A percentile compares a stretch with the other conserved stretches of the same genome.
phyloP scores from a whole-genome alignment of 2,797 vertebrate genomes.

The Eospalax fontanierii region DNA sequence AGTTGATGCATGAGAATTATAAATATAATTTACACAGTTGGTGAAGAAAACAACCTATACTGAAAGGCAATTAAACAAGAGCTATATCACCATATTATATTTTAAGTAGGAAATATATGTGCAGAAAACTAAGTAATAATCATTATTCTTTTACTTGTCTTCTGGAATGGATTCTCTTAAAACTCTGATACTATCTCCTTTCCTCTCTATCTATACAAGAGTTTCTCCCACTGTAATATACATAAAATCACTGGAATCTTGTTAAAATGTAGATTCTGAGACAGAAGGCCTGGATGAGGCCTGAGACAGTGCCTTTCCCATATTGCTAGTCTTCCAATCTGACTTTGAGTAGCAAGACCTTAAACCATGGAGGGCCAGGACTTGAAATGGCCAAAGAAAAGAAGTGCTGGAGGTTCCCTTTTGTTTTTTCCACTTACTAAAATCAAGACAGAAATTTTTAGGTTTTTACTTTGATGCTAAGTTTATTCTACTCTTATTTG shows the following conservation, averaged over 20 bases:
- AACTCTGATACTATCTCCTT: constrained; percentile 18
- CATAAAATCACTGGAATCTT: neutral
- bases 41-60: constrained; percentile 67
- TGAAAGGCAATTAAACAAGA: constrained; percentile 77
- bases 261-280: constrained; percentile 63
- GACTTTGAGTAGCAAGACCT: neutral
- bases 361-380: constrained; percentile 3
- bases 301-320: neutral
- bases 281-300: constrained; percentile 18
- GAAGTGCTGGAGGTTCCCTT: neutral
- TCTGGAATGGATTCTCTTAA: constrained; percentile 61
- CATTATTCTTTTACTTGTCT: constrained; percentile 68
- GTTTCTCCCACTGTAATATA: constrained; percentile 30
- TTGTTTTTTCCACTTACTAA: constrained; percentile 52
- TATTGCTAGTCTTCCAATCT: neutral
- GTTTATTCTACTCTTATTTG: neutral
- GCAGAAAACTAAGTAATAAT: constrained; percentile 67
- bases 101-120: constrained; percentile 66
- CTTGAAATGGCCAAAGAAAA: constrained; percentile 27
- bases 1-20: constrained; percentile 72
- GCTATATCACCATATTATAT: constrained; percentile 36
- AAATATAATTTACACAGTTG: constrained; percentile 73
- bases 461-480: constrained; percentile 15
- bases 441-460: constrained; percentile 28
- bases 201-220: constrained; percentile 44